Conservation (phyloP, 2,797 vertebrate species). For the Eutrigla gurnardus region DNA sequence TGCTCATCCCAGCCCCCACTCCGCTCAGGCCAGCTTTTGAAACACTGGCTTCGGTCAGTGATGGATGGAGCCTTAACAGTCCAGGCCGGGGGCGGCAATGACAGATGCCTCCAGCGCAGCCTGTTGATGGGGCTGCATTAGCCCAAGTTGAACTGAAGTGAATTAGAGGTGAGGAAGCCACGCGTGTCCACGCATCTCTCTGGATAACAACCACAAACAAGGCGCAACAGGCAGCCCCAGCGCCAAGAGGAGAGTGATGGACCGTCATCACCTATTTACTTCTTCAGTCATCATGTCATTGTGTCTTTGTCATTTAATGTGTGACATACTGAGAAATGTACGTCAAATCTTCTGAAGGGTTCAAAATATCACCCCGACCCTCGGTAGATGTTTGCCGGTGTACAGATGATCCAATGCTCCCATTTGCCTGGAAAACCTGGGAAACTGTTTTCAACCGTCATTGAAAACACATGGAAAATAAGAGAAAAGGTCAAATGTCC, state of each 20-base stretch:
- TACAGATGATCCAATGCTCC: constrained; percentile 18
- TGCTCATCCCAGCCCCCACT: constrained; percentile 32
- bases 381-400: constrained; percentile 11
- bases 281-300: neutral
- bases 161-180: constrained; percentile 55
- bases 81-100: constrained; percentile 29
- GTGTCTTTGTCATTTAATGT: neutral
- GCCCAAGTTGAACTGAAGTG: constrained; percentile 63
- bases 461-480: too few relatives aligned
- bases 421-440: too few relatives aligned
- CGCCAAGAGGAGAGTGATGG: constrained; percentile 35
- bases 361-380: neutral
- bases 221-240: constrained; percentile 4
- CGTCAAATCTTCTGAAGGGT: constrained; percentile 1
- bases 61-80: constrained; percentile 69
- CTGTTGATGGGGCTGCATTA: constrained; percentile 65
- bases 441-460: too few relatives aligned
- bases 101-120: constrained; percentile 60
- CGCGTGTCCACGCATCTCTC: constrained; percentile 67
- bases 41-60: constrained; percentile 49
- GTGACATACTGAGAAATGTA: neutral
- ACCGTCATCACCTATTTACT: constrained; percentile 11
- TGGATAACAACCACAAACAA: constrained; percentile 38
- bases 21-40: constrained; percentile 36
- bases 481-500: too few relatives aligned